Base-by-base conservation (phyloP, 37 sponge, comb jelly and placozoan genomes). In the Diacarnus erythraeanus region DNA sequence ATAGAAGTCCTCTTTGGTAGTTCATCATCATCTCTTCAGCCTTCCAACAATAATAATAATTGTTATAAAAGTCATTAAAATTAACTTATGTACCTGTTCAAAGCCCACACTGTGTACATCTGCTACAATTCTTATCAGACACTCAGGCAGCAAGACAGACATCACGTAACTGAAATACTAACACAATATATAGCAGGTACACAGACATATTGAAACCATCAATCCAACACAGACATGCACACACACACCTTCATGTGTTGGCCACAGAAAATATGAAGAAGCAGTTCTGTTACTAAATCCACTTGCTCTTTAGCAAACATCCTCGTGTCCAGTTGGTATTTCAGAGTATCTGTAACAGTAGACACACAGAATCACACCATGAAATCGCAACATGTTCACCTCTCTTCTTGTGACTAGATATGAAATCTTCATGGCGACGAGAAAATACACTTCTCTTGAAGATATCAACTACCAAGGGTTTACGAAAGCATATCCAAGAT, bases 131-230 rank as follows among this genome's bases (percentile, higher is more conserved):
- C 80, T 41, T 15, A 88, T 72, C n/a, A 82, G 34, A 26, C 64
- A 73, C 27, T 88, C 88, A 0, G 83, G 78, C 29, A 77, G 57
- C 27, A 88, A 42, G 36, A 88, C 88, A 18, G 63, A 57, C 88
- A 82, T 82, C 57, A 82, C 77, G 76, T 82, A 88, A 10, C 26
- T 27, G 47, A 78, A 88, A 23, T 64, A 71, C 88, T 88, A 9
- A 34, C 34, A 65, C 35, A 25, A 60, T 15, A 47, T 15, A 12
- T 47, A 47, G 51, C n/a, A n/a, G n/a, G n/a, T n/a, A n/a, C n/a
- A n/a, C n/a, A n/a, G n/a, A n/a, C n/a, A n/a, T n/a, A n/a, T n/a
- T n/a, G n/a, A n/a, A n/a, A n/a, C n/a, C n/a, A n/a, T n/a, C n/a
- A n/a, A n/a, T n/a, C n/a, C n/a, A n/a, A n/a, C n/a, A n/a, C n/a